Evolutionary conservation across 1,140 invertebrate genomes (phyloP), one percentile per base, ranked within the genome.

Genomic region (Pseudomyrmex sp.): DNA sequence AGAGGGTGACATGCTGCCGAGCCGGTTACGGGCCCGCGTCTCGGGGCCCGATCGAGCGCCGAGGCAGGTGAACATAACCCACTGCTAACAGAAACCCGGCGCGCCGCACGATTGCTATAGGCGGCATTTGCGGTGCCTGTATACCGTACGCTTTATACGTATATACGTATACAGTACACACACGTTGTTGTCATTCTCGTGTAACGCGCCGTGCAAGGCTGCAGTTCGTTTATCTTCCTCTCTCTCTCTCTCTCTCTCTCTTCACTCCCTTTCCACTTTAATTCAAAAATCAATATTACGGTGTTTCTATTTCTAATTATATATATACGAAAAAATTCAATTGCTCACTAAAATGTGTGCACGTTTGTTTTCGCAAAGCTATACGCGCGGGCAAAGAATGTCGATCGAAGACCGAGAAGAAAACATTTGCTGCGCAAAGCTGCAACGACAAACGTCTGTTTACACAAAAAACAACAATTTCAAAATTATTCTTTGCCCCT

Each of bases 1-100:
- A 87, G 86, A 93, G 92, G 92, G 92, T 93, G 92, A 94, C 92
- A 94, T 93, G 93, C 92, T 93, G 92, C 91, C 93, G 88, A 93
- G 93, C 93, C 93, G 92, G 93, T 94, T 93, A 91, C 91, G 86
- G 88, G 79, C 68, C 35, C 70, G 74, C 82, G 65, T 73, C 89
- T 77, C 85, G 87, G 74, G 75, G 70, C 68, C 85, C 80, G 79
- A 76, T 61, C 66, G 80, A 83, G 87, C 85, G 72, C 82, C 85
- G 88, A 90, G 91, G 91, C 92, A 93, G 92, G 92, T 93, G 92
- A 93, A 90, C 91, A 92, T 91, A 93, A 88, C 87, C 88, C 86
- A 84, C 89, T 69, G 77, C 80, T 91, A 89, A 85, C 87, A 91
- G 86, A 92, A 88, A 91, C 83, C 26, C 85, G 62, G 15, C 86